Percentiles rank a stretch among this genome's conserved stretches.
Conservation (phyloP, 1,140 invertebrate species). For the Eubasilissa regina region DNA sequence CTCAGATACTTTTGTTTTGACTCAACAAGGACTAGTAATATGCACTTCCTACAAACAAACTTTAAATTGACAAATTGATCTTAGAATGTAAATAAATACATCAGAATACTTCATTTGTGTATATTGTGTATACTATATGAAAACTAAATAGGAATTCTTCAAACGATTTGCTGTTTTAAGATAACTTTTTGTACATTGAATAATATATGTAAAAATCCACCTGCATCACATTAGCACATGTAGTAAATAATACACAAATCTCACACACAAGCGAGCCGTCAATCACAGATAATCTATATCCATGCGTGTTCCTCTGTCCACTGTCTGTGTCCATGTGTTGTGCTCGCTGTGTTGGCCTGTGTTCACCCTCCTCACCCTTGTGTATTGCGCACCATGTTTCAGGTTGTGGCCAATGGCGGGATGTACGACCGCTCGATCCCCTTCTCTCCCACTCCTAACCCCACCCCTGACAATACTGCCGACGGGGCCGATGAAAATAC, state of each 20-base stretch:
- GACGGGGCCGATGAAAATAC: conserved; percentile 62
- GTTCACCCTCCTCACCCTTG: conserved; percentile 18
- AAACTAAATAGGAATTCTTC: no score
- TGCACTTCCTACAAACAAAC: no score
- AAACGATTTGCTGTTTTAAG: no score
- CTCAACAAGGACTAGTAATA: no score
- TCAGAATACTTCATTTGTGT: no score
- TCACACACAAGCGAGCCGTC: conserved; percentile 1
- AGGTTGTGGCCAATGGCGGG: conserved; percentile 73
- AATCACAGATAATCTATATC: neutral
- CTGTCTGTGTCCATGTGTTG: conserved; percentile 1
- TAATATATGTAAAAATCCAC: neutral
- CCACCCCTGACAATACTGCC: conserved; percentile 62
- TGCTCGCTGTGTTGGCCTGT: conserved; percentile 6
- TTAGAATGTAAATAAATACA: no score
- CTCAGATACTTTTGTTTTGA: no score
- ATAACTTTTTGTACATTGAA: no score
- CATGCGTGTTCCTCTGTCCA: neutral
- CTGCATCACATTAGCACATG: neutral
- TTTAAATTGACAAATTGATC: no score
- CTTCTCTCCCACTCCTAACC: conserved; percentile 67
- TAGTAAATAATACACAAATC: conserved; percentile 14
- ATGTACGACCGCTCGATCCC: conserved; percentile 73
- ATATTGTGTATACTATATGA: no score
- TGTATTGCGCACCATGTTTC: conserved; percentile 63